These are phyloP conservation scores for Chionodraco myersi DNA, from an alignment of 2,113 vertebrate species.

Conservation along the genomic window DNA sequence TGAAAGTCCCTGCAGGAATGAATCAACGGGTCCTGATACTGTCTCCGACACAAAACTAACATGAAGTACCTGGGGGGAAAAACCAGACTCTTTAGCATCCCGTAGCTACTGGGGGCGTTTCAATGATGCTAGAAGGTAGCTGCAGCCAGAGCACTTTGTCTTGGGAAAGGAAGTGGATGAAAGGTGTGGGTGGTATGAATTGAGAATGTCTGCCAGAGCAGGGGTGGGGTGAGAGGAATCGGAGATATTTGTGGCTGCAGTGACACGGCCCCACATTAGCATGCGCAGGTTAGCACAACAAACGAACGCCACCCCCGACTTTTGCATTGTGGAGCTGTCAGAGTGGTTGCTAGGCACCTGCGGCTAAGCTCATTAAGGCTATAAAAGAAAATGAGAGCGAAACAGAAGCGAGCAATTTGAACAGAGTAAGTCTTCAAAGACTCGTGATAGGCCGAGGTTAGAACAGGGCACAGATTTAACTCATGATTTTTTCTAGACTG, in stretches of 20 bases:
- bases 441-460: constrained; percentile 24
- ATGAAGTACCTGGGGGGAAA: constrained; percentile 16
- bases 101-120: constrained; percentile 35
- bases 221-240: constrained; percentile 23
- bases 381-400: constrained; percentile 55
- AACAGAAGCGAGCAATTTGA: constrained; percentile 45
- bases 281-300: constrained; percentile 61
- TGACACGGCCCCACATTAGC: constrained; percentile 54
- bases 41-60: constrained; percentile 62
- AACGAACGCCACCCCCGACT: constrained; percentile 59
- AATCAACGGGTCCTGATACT: constrained; percentile 56
- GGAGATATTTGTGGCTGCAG: constrained; percentile 30
- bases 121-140: constrained; percentile 45
- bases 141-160: constrained; percentile 44
- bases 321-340: constrained; percentile 65
- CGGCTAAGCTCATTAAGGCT: constrained; percentile 72
- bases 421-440: constrained; percentile 23
- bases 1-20: constrained; percentile 68
- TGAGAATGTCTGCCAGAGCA: constrained; percentile 16
- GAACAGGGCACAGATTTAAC: not conserved
- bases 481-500: not conserved
- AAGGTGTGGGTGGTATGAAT: constrained; percentile 48
- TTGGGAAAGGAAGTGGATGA: constrained; percentile 54
- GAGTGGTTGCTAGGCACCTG: constrained; percentile 75
- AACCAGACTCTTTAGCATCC: constrained; percentile 46